phyloP scores from a whole-genome alignment of 2,113 vertebrate genomes.

The Scytalopus superciliaris region DNA sequence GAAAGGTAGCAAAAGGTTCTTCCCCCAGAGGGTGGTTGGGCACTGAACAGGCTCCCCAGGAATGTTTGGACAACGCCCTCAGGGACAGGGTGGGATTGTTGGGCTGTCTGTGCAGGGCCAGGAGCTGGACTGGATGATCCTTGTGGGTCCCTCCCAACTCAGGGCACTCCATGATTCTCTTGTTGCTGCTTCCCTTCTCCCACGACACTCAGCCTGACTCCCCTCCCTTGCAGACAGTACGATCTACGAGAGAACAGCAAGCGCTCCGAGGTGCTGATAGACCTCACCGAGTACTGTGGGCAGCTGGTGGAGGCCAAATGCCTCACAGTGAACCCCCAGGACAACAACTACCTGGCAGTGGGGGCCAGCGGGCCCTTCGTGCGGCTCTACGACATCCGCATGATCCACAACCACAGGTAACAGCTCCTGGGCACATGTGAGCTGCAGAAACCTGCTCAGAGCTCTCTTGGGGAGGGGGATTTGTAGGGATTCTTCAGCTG shows the following conservation, averaged over 20 bases:
- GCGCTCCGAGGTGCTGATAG: slow-evolving; percentile 92
- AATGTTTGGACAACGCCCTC: rapidly evolving
- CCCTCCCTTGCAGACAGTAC: slow-evolving; percentile 83
- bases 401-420: slow-evolving; percentile 98
- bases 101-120: not conserved
- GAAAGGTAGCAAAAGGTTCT: not conserved
- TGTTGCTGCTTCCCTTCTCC: rapidly evolving
- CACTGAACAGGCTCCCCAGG: not conserved
- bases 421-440: rapidly evolving
- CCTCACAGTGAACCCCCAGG: slow-evolving; percentile 92
- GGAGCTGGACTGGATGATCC: not conserved
- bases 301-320: slow-evolving; percentile 98
- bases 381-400: slow-evolving; percentile 96
- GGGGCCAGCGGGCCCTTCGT: slow-evolving; percentile 96
- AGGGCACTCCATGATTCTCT: not conserved
- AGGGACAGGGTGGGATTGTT: not conserved
- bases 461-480: not conserved
- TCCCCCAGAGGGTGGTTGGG: not conserved
- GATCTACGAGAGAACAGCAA: slow-evolving; percentile 96
- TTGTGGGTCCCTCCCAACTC: not conserved
- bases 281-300: slow-evolving; percentile 95
- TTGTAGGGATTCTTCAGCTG: rapidly evolving
- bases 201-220: not conserved
- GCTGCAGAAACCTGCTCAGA: not conserved
- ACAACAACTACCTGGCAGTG: slow-evolving; percentile 96